These are phyloP conservation scores for Mesitornis unicolor DNA, from an alignment of 2,113 vertebrate species.

Conservation along the genomic window DNA sequence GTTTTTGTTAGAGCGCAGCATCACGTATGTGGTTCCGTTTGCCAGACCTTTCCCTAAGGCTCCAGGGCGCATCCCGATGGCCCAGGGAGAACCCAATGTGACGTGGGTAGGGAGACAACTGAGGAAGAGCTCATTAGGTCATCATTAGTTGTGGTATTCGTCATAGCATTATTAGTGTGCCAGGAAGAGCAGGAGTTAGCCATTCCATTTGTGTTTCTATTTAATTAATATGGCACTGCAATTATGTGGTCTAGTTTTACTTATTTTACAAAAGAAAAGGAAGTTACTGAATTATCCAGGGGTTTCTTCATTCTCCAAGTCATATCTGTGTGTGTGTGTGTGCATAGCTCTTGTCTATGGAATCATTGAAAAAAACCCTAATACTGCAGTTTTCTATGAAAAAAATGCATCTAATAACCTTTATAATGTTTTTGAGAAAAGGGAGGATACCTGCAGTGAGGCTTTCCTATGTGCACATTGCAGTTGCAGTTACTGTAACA, in stretches of 20 bases:
- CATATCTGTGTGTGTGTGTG: background rate
- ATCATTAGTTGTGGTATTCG: background rate
- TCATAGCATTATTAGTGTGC: constrained; percentile 11
- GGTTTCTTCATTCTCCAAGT: background rate
- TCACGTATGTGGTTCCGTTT: background rate
- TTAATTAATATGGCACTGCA: constrained; percentile 65
- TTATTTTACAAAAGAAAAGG: constrained; percentile 33
- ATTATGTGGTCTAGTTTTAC: constrained; percentile 32
- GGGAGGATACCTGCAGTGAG: background rate
- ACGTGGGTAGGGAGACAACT: constrained; percentile 27
- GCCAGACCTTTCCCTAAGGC: background rate
- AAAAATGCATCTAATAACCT: background rate
- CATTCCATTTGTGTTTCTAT: constrained; percentile 62
- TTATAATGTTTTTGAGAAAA: background rate
- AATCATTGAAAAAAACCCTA: background rate
- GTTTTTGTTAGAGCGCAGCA: background rate
- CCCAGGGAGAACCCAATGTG: background rate
- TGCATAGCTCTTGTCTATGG: background rate
- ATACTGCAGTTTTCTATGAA: background rate
- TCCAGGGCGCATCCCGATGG: too few relatives aligned
- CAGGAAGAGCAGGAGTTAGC: constrained; percentile 47
- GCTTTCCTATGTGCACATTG: background rate
- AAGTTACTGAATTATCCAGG: constrained; percentile 6
- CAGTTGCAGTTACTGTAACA: background rate
- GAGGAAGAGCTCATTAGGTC: background rate